Evolutionary conservation across 1,140 invertebrate species (phyloP), one percentile per base, ranked within the genome.

Genomic region (Brevipalpus yothersi): DNA sequence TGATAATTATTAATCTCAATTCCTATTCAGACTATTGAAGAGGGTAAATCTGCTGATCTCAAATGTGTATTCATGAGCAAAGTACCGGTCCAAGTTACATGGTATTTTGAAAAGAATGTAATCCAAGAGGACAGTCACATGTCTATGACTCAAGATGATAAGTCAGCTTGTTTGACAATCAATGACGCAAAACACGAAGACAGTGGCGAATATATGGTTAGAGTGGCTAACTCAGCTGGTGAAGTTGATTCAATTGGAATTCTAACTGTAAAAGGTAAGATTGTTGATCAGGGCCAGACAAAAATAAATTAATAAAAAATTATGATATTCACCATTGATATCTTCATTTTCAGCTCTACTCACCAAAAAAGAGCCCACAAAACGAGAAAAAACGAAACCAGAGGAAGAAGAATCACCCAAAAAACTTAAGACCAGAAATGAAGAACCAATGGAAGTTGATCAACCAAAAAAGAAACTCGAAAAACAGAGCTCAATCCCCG

Each of bases 171-270:
- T 58, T 67, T 91, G 0, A 80, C 76, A 21, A 84, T 90, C 56
- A 78, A 75, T 61, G 79, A 78, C 58, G 77, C 79, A 12, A 79
- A 78, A 62, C 73, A 77, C 11, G 80, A 83, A 69, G 78, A 78
- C 63, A 77, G 79, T 2, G 84, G 83, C 45, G 79, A 75, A 31
- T 88, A 86, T 69, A 84, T 79, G 68, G 78, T 87, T 21, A 76
- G 85, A 31, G 80, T 87, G 40, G 80, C 76, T 56, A 89, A 88
- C 67, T 83, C 88, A 69, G 80, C 78, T 63, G 86, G 86, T 56
- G 80, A 82, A 68, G 83, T 82, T 66, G 85, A 88, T 71, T 82
- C 82, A 2, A 77, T 78, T 15, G 84, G 83, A 40, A 77, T 80
- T 67, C 71, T 90, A 23, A 81, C 78, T 41, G 76, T 90, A 8